These are phyloP conservation scores for Onychostruthus taczanowskii DNA, from an alignment of 2,113 vertebrate species.

Conservation along the genomic window DNA sequence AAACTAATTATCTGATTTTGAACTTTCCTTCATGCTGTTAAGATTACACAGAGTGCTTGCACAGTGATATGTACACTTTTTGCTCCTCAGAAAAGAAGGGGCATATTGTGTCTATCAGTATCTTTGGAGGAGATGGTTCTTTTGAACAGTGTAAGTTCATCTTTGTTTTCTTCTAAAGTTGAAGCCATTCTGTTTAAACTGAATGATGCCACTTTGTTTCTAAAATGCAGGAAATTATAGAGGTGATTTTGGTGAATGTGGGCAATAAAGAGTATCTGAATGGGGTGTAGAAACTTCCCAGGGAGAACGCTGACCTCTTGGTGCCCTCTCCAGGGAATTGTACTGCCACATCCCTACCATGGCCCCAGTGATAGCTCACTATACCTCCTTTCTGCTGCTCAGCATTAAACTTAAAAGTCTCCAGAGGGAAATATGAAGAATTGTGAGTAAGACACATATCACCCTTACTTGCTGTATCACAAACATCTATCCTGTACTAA, in stretches of 20 bases:
- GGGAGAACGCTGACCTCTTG: neutral
- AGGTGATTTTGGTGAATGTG: neutral
- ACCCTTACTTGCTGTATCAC: neutral
- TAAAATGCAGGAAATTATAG: neutral
- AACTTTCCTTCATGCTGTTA: neutral
- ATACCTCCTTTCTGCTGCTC: neutral
- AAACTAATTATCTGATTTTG: neutral
- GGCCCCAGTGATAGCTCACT: neutral
- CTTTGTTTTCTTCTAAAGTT: neutral
- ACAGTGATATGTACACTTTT: neutral
- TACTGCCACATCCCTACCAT: rapidly evolving
- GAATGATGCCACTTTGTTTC: neutral
- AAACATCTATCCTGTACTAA: neutral
- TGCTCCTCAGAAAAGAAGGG: neutral
- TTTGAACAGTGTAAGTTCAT: neutral
- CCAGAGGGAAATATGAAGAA: neutral
- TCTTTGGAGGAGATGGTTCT: neutral
- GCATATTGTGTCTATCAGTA: neutral
- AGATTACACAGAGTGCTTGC: neutral
- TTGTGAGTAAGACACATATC: neutral
- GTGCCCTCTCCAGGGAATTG: neutral
- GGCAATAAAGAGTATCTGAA: neutral
- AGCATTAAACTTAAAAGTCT: neutral
- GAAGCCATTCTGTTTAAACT: neutral
- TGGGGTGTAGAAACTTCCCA: neutral